Evolutionary conservation across 2,888 invertebrate genomes (phyloP).

Genomic region (Lasius fuliginosus): DNA sequence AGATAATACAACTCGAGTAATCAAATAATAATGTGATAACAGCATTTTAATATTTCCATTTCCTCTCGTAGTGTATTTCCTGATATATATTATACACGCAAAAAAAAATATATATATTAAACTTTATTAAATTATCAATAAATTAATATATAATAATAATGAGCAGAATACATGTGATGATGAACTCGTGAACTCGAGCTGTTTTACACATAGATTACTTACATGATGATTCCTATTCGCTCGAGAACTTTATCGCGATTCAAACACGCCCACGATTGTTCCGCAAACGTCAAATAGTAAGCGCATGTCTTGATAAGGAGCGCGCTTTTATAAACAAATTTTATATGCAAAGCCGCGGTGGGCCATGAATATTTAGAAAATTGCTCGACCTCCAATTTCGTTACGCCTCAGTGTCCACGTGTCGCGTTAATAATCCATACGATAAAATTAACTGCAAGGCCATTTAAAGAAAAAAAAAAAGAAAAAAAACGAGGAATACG

Average conservation of each 20-base stretch:
- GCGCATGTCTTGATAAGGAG: constrained; percentile 3
- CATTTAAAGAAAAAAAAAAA: neutral
- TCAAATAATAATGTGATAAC: constrained; percentile 47
- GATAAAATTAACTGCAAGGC: constrained; percentile 35
- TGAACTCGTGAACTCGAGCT: neutral
- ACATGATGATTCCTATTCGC: constrained; percentile 24
- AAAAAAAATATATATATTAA: neutral
- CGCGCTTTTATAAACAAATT: constrained; percentile 37
- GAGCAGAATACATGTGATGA: neutral
- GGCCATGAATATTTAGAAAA: constrained; percentile 30
- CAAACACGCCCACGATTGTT: neutral
- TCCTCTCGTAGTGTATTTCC: neutral
- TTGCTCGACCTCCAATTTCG: constrained; percentile 26
- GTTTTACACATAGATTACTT: neutral
- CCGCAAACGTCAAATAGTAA: neutral
- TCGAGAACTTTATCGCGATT: constrained; percentile 5
- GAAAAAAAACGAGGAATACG: neutral
- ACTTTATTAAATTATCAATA: neutral
- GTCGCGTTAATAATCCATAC: neutral
- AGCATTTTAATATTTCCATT: neutral
- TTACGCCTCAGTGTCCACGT: constrained; percentile 14
- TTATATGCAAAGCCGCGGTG: neutral
- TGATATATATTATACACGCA: neutral
- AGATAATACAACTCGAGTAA: constrained; percentile 31
- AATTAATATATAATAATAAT: neutral